Evolutionary conservation across 2,113 vertebrate species (phyloP).

Genomic region (Chionomys nivalis): DNA sequence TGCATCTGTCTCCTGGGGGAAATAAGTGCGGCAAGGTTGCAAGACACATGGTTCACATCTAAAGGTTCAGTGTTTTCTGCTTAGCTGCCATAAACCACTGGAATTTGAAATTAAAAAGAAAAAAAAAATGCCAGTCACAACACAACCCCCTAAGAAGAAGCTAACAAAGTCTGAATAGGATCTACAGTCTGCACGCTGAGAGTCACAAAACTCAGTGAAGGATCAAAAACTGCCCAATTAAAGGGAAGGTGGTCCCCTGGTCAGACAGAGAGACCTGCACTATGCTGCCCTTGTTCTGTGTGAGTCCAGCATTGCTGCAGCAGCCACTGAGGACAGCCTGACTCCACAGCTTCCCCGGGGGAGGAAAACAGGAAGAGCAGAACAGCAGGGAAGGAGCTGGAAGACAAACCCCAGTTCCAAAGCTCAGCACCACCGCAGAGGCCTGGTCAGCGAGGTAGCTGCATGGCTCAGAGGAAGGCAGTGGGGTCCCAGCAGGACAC

Average conservation of each 20-base stretch:
- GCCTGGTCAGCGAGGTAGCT: too few relatives aligned
- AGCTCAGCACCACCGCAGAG: not conserved
- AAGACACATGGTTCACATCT: fast-evolving
- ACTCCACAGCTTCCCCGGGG: not conserved
- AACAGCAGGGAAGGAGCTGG: fast-evolving
- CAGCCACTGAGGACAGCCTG: fast-evolving
- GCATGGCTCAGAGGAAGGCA: not conserved
- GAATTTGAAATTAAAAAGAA: not conserved
- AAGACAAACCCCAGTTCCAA: fast-evolving
- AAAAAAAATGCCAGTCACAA: not conserved
- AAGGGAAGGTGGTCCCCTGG: not conserved
- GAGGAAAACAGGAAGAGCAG: fast-evolving
- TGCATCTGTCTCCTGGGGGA: not conserved
- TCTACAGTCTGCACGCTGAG: not conserved
- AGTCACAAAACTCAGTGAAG: not conserved
- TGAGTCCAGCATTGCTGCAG: fast-evolving
- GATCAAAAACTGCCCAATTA: not conserved
- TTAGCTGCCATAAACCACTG: not conserved
- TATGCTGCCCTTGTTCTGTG: not conserved
- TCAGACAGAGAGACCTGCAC: not conserved
- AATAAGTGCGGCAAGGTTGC: not conserved
- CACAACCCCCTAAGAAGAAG: not conserved
- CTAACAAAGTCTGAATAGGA: not conserved
- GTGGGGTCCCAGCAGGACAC: not conserved
- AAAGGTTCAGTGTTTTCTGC: not conserved